A percentile compares a stretch with the other conserved stretches of the same genome.
These are phyloP conservation scores for Tillus elongatus DNA, from an alignment of 2,888 invertebrate genomes.

Conservation along the genomic window DNA sequence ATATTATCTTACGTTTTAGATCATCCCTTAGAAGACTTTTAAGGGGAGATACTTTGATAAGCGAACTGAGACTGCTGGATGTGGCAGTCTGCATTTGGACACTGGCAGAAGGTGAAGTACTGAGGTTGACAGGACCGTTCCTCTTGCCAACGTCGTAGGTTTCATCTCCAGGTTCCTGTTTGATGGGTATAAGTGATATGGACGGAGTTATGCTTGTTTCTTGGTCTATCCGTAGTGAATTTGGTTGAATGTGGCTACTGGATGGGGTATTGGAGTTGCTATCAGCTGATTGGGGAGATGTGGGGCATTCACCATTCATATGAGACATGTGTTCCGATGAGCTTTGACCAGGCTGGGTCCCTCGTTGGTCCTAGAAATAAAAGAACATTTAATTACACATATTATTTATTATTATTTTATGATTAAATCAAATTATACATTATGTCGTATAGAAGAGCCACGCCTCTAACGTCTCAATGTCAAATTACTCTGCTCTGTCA, in stretches of 20 bases:
- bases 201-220: conserved; percentile 68
- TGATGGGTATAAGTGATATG: conserved; percentile 78
- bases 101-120: conserved; percentile 35
- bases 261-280: conserved; percentile 66
- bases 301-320: conserved; percentile 61
- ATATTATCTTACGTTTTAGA: conserved; percentile 69
- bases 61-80: conserved; percentile 63
- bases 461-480: too few species aligned
- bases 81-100: conserved; percentile 46
- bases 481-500: too few species aligned
- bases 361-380: conserved; percentile 35
- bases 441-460: too few species aligned
- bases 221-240: conserved; percentile 38
- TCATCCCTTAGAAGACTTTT: conserved; percentile 79
- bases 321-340: conserved; percentile 42
- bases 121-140: conserved; percentile 38
- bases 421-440: conserved; percentile 1
- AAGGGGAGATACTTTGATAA: conserved; percentile 76
- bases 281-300: conserved; percentile 73
- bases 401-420: background rate
- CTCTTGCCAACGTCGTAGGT: conserved; percentile 38
- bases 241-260: conserved; percentile 51
- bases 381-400: conserved; percentile 11
- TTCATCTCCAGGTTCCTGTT: conserved; percentile 55
- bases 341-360: conserved; percentile 33